Base-by-base conservation (phyloP, 2,797 vertebrate genomes). In the Coranthus polyacanthus region DNA sequence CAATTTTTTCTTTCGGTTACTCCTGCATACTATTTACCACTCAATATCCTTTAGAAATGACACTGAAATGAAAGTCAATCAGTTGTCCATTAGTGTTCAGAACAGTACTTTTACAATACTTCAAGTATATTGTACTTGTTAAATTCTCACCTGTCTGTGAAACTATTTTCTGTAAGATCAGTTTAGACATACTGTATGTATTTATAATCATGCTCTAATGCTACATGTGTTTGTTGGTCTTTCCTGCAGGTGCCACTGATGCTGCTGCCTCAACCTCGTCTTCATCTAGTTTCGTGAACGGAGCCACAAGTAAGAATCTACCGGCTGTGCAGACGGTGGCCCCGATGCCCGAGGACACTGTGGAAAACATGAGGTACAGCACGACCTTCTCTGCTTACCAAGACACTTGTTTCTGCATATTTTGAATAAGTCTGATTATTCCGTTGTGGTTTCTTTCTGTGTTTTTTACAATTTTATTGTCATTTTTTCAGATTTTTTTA, bases 241-340 rank as follows among this genome's bases (percentile, higher is more conserved):
- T 42, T 3, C 15, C 61, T 73, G 83, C 93, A 99, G 98, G 97
- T 94, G 96, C 96, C 56, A 93, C 95, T 75, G 97, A 98, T 80
- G 94, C 95, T 34, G 94, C 95, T 57, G 95, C 96, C 43, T 95
- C 96, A 38, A 91, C 96, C 67, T 95, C 97, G 38, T 96, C 97
- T 0, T 97, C 96, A 70, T 96, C 97, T 85, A 96, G 94, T 92
- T 97, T 97, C 90, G 97, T 98, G 67, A 99, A 98, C 70, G 97
- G 98, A 89, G 98, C 95, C 90, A 98, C 97, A 62, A 99, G 97
- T 88, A 98, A 97, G 94, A 99, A 97, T 69, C 96, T 99, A 12
- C 98, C 98, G 22, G 97, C 97, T 16, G 98, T 99, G 51, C 98
- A 99, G 88, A 96, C 96, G 0, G 96, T 99, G 69, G 97, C 96